Base-by-base conservation (phyloP, 2,797 vertebrate genomes). In the Zonotrichia albicollis region DNA sequence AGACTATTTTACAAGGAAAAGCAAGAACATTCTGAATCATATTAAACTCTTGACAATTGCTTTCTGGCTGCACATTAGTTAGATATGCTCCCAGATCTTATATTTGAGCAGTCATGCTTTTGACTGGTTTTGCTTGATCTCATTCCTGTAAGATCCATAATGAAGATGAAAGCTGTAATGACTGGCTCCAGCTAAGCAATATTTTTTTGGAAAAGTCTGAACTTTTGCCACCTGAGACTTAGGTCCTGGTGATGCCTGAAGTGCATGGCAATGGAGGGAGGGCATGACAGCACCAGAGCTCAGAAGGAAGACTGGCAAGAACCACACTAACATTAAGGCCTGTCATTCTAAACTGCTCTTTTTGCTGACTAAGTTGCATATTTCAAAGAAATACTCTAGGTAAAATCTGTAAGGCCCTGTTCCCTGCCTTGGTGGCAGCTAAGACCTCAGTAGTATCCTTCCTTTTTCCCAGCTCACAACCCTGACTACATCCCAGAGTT, bases 31-130 rank as follows among this genome's bases (percentile, higher is more conserved):
- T 54, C 34, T 53, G 50, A 67, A 73, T 86, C 32, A 3, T 19
- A 92, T 93, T 79, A 86, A 91, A 64, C 43, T 16, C 83, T 9
- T 88, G 62, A 92, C 76, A 50, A 34, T 79, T 67, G 71, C 46
- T 82, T 86, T 79, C 85, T 82, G 80, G 76, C 85, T 84, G 61
- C n/a, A 70, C 30, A 54, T 89, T 78, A 86, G 66, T 88, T 91
- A 66, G 93, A 83, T 73, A 32, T 7, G 34, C 22, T 90, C 53
- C 53, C 1, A 0, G 54, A 79, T 88, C 80, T 73, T 61, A 25
- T 66, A 66, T 84, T 91, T 79, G 74, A 94, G 53, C 34, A 10
- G 67, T 84, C 66, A 32, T 76, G 73, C 12, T 92, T 94, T 78
- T 88, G 57, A 81, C 58, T 57, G 6, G 7, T 18, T 60, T 87